Percentiles rank a stretch among this genome's conserved stretches.
Conservation (phyloP, 2,797 vertebrate species). For the Sebastes minor region DNA sequence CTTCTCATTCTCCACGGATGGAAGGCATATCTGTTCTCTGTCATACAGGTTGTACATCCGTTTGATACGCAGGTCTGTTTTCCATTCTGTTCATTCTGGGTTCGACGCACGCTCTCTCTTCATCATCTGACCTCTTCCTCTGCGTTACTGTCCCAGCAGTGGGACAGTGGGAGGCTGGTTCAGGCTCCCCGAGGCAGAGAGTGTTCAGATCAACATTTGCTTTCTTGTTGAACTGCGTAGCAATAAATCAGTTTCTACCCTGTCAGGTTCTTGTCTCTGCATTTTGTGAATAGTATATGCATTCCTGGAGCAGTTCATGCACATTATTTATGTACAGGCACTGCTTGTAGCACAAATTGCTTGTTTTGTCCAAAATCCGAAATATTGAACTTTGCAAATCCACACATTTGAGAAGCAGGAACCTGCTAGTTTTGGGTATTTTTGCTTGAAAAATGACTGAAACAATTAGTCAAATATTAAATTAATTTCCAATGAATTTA, state of each 20-base stretch:
- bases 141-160: background rate
- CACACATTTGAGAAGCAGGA: too few species aligned
- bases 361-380: background rate
- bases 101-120: background rate
- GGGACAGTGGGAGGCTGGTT: background rate
- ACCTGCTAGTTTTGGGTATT: too few species aligned
- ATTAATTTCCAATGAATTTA: too few species aligned
- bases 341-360: background rate
- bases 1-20: constrained; percentile 3
- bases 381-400: background rate
- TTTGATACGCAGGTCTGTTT: background rate
- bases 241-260: background rate
- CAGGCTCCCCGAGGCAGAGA: background rate
- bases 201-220: background rate
- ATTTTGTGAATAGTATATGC: background rate
- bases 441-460: too few species aligned
- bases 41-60: background rate
- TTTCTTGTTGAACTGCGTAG: background rate
- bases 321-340: too few species aligned
- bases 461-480: too few species aligned
- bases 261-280: background rate
- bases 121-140: background rate
- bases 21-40: background rate
- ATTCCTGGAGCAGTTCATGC: background rate
- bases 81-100: background rate